Evolutionary conservation across 2,113 vertebrate genomes (phyloP).

Genomic region (Dipodomys stephensi): DNA sequence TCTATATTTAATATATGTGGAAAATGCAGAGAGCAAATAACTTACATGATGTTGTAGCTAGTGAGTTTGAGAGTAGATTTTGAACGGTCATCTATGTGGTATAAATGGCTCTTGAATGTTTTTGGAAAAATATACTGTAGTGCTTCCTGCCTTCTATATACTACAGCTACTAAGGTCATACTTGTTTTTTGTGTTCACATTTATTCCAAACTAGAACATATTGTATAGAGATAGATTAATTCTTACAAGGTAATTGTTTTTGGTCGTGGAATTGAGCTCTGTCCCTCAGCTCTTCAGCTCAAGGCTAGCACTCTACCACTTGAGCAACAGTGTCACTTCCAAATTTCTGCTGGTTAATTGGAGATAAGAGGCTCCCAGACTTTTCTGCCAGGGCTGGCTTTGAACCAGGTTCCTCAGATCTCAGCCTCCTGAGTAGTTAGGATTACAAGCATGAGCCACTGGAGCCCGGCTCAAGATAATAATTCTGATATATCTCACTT

Average conservation of each 20-base stretch:
- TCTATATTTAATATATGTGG: neutral
- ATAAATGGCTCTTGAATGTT: too few relatives aligned
- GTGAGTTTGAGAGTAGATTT: neutral
- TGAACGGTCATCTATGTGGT: neutral
- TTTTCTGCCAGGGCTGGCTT: too few relatives aligned
- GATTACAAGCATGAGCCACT: too few relatives aligned
- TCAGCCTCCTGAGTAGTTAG: too few relatives aligned
- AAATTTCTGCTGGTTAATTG: too few relatives aligned
- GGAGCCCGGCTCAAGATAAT: neutral
- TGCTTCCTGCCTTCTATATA: neutral
- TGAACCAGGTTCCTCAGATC: too few relatives aligned
- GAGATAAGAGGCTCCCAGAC: too few relatives aligned
- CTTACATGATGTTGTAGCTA: neutral
- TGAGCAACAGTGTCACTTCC: too few relatives aligned
- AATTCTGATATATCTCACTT: slow-evolving; percentile 12
- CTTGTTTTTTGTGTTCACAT: neutral
- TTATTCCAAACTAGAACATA: neutral
- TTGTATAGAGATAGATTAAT: neutral
- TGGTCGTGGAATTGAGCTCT: too few relatives aligned
- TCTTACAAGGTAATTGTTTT: neutral
- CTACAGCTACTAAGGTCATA: neutral
- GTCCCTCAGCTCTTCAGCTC: too few relatives aligned
- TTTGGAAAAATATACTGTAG: too few relatives aligned
- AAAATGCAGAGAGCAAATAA: neutral
- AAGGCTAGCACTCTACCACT: too few relatives aligned